Evolutionary conservation across 2,113 vertebrate species (phyloP).

Genomic region (Cettia cetti): DNA sequence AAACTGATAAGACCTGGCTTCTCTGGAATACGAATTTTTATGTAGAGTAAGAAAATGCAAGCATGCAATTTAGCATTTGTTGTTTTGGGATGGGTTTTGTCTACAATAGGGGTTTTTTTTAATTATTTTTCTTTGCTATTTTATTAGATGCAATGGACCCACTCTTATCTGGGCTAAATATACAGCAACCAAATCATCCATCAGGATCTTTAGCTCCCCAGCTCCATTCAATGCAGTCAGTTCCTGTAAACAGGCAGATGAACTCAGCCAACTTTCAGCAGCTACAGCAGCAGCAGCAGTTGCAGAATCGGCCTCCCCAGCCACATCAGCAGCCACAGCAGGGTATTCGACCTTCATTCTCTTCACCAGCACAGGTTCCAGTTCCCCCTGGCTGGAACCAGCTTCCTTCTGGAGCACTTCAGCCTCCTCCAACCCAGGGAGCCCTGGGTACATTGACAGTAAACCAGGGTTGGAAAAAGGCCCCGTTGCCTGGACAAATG

Average conservation of each 20-base stretch:
- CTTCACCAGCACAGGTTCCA: constrained; percentile 87
- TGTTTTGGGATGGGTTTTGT: background rate
- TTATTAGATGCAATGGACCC: constrained; percentile 88
- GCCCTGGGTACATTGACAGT: constrained; percentile 74
- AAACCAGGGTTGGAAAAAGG: constrained; percentile 91
- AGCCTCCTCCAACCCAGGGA: constrained; percentile 84
- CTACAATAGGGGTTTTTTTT: background rate
- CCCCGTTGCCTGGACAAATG: constrained; percentile 84
- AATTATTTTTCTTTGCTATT: constrained; percentile 38
- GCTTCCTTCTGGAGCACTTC: constrained; percentile 87
- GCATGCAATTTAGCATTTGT: background rate
- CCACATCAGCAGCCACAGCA: constrained; percentile 83
- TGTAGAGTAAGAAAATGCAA: background rate
- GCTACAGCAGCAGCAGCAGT: constrained; percentile 80
- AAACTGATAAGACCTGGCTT: background rate
- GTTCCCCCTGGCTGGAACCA: constrained; percentile 94
- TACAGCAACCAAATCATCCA: constrained; percentile 83
- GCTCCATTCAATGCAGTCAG: constrained; percentile 88
- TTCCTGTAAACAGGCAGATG: constrained; percentile 86
- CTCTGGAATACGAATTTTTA: background rate
- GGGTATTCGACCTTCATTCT: constrained; percentile 87
- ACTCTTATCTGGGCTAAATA: constrained; percentile 86
- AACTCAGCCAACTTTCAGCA: constrained; percentile 90
- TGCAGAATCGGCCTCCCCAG: constrained; percentile 81
- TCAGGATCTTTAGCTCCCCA: constrained; percentile 85